These are phyloP conservation scores for Himalopsyche phryganea DNA, from an alignment of 1,140 invertebrate genomes.

Conservation along the genomic window DNA sequence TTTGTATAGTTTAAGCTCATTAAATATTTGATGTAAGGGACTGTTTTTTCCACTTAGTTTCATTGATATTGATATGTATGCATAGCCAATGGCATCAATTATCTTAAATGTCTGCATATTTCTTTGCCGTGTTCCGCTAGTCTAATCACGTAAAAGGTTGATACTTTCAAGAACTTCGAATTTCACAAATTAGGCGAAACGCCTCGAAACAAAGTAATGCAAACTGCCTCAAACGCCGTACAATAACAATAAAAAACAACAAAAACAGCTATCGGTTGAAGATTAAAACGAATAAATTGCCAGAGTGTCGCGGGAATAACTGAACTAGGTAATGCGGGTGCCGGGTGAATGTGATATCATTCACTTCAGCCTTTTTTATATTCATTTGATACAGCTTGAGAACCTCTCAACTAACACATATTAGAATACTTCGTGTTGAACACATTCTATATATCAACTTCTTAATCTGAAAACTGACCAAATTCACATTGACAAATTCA, in stretches of 20 bases:
- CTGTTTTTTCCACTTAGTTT: too few relatives aligned
- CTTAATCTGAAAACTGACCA: too few relatives aligned
- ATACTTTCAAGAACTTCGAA: slow-evolving; percentile 21
- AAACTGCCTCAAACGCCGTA: slow-evolving; percentile 21
- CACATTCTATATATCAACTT: too few relatives aligned
- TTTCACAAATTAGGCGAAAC: slow-evolving; percentile 31
- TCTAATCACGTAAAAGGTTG: slow-evolving; percentile 29
- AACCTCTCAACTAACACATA: too few relatives aligned
- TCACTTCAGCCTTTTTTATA: neutral
- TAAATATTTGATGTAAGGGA: too few relatives aligned
- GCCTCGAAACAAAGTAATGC: slow-evolving; percentile 23
- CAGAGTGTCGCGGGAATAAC: slow-evolving; percentile 18
- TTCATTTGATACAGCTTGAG: too few relatives aligned
- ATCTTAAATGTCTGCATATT: too few relatives aligned
- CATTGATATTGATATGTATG: too few relatives aligned
- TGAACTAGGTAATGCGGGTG: slow-evolving; percentile 2
- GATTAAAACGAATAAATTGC: slow-evolving; percentile 34
- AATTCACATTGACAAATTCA: too few relatives aligned
- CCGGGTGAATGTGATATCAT: neutral
- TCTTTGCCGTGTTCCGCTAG: neutral
- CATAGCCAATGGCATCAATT: too few relatives aligned
- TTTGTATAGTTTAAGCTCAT: too few relatives aligned
- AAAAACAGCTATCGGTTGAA: slow-evolving; percentile 32
- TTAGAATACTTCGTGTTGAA: too few relatives aligned
- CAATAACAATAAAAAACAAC: slow-evolving; percentile 34